Evolutionary conservation across 2,113 vertebrate species (phyloP), one percentile per base, ranked within the genome.

Genomic region (Danionella cerebrum): DNA sequence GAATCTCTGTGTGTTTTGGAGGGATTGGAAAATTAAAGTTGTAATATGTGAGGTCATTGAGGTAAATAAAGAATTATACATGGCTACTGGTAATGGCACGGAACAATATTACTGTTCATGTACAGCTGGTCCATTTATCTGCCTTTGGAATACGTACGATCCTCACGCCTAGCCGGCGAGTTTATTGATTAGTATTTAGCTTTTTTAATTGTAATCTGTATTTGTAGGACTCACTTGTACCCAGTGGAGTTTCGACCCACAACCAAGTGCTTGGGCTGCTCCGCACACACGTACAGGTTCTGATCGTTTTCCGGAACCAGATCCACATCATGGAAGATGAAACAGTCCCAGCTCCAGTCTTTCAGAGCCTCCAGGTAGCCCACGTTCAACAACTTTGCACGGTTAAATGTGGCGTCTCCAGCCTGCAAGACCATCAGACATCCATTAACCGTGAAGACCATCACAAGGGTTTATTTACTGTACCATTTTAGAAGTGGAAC

Each of bases 301-400:
- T 85, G 82, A 83, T 99, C 96, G 18, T 98, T 95, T 84, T 98
- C 96, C 0, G 96, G 96, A 67, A 99, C 80, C 69, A 99, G 84
- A 77, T 98, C 96, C 65, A 98, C 96, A 25, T 99, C 96, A 1
- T 98, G 96, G 79, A 99, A 96, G 76, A 99, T 87, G 68, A 99
- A 98, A 71, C 96, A 99, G 53, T 96, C 92, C 96, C 95, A 99
- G 16, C 54, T 82, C 14, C 82, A 84, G 76, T 99, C 91, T 75
- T 93, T 98, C 55, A 98, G 80, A 3, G 96, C 92, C 77, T 99
- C 96, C 69, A 99, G 69, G 75, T 92, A 99, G 6, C 96, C 96
- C 36, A 97, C 84, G 41, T 99, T 99, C 76, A 99, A 79, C 75
- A 99, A 84, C 83, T 94, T 98, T 73, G 96, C 96, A 58, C 96